A percentile compares a stretch with the other conserved stretches of the same genome.
phyloP scores from a whole-genome alignment of 2,888 invertebrate species.

The Tiliacea aurago region DNA sequence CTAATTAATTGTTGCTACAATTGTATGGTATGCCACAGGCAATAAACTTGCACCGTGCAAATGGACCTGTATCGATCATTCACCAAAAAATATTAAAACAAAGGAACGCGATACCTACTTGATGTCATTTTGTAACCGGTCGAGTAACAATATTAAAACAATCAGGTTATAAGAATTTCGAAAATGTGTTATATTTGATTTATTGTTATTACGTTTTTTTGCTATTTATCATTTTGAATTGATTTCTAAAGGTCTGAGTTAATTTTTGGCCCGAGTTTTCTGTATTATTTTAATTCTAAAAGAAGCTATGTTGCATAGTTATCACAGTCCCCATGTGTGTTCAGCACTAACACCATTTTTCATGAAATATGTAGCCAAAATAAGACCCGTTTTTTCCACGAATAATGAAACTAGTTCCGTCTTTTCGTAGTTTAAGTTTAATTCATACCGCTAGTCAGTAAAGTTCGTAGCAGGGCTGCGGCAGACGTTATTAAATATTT shows the following conservation, averaged over 20 bases:
- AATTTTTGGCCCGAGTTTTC: neutral
- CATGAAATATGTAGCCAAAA: neutral
- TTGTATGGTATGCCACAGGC: too few species aligned
- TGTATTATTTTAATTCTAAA: neutral
- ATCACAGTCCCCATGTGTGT: neutral
- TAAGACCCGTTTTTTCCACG: neutral
- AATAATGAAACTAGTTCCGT: neutral
- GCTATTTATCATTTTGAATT: neutral
- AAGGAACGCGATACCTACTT: neutral
- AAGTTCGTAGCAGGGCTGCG: neutral
- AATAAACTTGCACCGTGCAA: too few species aligned
- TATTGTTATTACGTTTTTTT: neutral
- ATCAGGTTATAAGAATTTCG: conserved; percentile 2
- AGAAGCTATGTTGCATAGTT: too few species aligned
- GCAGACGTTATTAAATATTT: neutral
- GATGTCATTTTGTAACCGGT: conserved; percentile 27
- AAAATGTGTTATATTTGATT: neutral
- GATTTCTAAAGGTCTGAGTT: neutral
- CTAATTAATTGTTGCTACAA: too few species aligned
- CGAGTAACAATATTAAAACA: conserved; percentile 4
- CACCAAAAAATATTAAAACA: conserved; percentile 1
- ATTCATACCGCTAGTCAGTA: too few species aligned
- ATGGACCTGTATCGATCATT: neutral
- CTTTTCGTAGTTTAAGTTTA: neutral
- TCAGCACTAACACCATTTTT: neutral